Conservation (phyloP, 2,888 invertebrate species). For the Chymomyza caudatula region DNA sequence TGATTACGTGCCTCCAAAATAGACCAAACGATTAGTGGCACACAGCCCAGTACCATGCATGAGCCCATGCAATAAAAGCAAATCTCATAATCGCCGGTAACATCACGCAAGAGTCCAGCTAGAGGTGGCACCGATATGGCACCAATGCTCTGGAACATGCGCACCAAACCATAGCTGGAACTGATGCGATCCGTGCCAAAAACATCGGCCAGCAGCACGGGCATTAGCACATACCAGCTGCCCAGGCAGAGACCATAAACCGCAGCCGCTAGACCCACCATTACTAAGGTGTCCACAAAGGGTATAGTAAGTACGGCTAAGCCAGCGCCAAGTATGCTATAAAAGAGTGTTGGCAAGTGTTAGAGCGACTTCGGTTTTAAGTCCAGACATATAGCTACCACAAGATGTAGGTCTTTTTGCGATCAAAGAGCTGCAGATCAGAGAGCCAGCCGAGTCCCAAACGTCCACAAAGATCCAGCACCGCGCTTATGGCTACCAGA, state of each 20-base stretch:
- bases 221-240: constrained; percentile 87
- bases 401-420: constrained; percentile 84
- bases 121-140: constrained; percentile 86
- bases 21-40: constrained; percentile 81
- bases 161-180: constrained; percentile 86
- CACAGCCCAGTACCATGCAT: constrained; percentile 85
- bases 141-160: constrained; percentile 87
- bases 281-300: constrained; percentile 82
- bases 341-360: constrained; percentile 36
- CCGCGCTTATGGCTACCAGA: constrained; percentile 86
- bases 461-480: constrained; percentile 84
- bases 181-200: constrained; percentile 87
- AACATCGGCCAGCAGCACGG: constrained; percentile 85
- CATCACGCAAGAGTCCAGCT: constrained; percentile 83
- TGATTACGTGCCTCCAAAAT: constrained; percentile 73
- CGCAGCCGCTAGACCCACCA: constrained; percentile 83
- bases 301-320: constrained; percentile 84
- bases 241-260: constrained; percentile 86
- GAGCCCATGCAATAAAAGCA: constrained; percentile 88
- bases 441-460: constrained; percentile 86
- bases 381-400: constrained; percentile 80
- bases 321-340: constrained; percentile 84
- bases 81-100: constrained; percentile 85
- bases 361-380: background rate
- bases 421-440: constrained; percentile 85